These are phyloP conservation scores for Scaptomyza pallida DNA, from an alignment of 1,140 invertebrate species.

Conservation along the genomic window DNA sequence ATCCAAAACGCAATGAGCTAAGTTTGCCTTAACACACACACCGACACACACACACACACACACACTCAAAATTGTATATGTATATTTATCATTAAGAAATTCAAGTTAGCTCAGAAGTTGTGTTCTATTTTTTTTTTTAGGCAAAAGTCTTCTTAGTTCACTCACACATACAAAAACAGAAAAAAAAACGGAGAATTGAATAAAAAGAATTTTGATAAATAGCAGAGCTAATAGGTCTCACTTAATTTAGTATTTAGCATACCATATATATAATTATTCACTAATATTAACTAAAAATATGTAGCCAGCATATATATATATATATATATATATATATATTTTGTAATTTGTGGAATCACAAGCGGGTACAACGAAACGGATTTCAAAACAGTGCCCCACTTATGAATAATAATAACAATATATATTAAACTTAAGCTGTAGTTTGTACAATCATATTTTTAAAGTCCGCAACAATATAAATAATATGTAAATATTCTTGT, in stretches of 20 bases:
- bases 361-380: background rate
- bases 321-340: background rate
- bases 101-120: background rate
- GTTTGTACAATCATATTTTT: slow-evolving; percentile 32
- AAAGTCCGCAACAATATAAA: slow-evolving; percentile 16
- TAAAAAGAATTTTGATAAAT: background rate
- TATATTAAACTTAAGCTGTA: slow-evolving; percentile 28
- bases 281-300: background rate
- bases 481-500: background rate
- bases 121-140: background rate
- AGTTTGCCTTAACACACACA: too few relatives aligned
- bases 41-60: background rate
- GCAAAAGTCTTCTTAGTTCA: background rate
- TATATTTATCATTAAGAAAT: background rate
- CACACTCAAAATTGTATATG: background rate
- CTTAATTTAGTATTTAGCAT: slow-evolving; percentile 13
- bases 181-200: background rate
- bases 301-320: background rate
- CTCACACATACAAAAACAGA: background rate
- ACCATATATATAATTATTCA: background rate
- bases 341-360: slow-evolving; percentile 1
- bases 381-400: slow-evolving; percentile 3
- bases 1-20: too few relatives aligned
- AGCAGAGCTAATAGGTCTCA: background rate
- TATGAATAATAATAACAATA: slow-evolving; percentile 5